Evolutionary conservation across 2,797 vertebrate species (phyloP).

Genomic region (Chrosomus eos): DNA sequence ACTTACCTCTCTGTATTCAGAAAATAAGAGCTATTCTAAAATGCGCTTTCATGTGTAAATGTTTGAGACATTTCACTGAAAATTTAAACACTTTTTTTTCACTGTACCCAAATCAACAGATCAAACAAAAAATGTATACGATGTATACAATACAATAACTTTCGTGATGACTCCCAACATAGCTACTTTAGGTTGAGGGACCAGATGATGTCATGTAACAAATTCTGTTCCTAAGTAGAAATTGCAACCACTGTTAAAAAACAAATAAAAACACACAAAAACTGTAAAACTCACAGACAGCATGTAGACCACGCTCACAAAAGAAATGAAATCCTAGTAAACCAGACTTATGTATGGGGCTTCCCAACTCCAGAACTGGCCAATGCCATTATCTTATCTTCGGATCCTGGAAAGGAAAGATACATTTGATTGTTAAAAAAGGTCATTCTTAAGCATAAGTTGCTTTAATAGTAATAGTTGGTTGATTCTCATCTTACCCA

Average conservation of each 20-base stretch:
- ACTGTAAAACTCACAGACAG: conserved; percentile 25
- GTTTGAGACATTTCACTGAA: conserved; percentile 10
- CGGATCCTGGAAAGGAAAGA: conserved; percentile 81
- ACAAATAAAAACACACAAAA: conserved; percentile 27
- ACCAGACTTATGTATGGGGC: conserved; percentile 79
- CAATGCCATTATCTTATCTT: conserved; percentile 96
- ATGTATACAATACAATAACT: conserved; percentile 10
- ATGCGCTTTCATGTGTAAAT: not conserved
- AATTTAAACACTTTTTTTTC: conserved; percentile 36
- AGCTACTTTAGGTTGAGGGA: not conserved
- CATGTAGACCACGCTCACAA: conserved; percentile 12
- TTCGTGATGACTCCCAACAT: not conserved
- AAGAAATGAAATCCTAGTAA: not conserved
- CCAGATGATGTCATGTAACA: conserved; percentile 12
- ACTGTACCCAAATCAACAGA: conserved; percentile 6
- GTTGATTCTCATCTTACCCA: conserved; percentile 78
- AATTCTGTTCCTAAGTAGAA: conserved; percentile 18
- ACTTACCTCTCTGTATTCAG: not conserved
- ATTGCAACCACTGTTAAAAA: not conserved
- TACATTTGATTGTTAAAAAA: not conserved
- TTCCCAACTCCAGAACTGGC: conserved; percentile 93
- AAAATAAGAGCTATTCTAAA: conserved; percentile 5
- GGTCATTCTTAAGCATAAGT: not conserved
- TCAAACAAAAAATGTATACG: not conserved
- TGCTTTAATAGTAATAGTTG: not conserved